A percentile compares a stretch with the other conserved stretches of the same genome.
phyloP scores from a whole-genome alignment of 2,797 vertebrate species.

The Avahi laniger region DNA sequence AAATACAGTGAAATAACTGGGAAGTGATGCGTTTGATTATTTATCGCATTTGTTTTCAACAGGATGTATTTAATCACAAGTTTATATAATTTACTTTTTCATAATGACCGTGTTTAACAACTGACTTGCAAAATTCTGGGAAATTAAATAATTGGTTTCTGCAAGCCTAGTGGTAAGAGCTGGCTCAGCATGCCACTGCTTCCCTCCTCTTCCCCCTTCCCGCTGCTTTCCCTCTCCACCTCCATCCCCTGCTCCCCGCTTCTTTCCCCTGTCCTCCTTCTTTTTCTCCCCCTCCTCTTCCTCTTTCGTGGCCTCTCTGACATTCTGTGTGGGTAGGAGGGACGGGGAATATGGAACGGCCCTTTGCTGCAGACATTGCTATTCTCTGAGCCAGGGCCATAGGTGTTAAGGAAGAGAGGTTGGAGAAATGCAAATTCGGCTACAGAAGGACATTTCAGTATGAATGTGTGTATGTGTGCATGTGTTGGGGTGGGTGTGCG shows the following conservation, averaged over 20 bases:
- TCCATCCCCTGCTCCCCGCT: too few relatives aligned
- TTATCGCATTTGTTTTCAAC: constrained; percentile 26
- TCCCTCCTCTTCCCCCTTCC: background rate
- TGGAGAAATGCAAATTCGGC: background rate
- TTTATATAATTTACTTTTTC: background rate
- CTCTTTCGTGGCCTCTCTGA: background rate
- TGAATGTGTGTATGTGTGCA: background rate
- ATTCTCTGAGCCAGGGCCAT: constrained; percentile 11
- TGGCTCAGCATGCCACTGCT: background rate
- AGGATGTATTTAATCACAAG: background rate
- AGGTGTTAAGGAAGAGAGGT: constrained; percentile 27
- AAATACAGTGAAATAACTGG: background rate
- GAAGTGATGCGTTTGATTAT: background rate
- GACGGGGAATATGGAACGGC: background rate
- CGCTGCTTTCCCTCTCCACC: too few relatives aligned
- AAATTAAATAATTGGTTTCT: background rate
- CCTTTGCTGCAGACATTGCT: background rate
- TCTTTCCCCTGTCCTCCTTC: too few relatives aligned
- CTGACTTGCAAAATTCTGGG: constrained; percentile 23
- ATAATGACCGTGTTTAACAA: constrained; percentile 22
- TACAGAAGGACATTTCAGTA: background rate
- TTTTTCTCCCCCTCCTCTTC: background rate
- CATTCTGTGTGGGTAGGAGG: background rate
- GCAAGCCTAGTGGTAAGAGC: background rate
- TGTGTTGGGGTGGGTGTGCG: background rate